Percentiles rank a stretch among this genome's conserved stretches.
These are phyloP conservation scores for Oophaga sylvatica DNA, from an alignment of 2,797 vertebrate genomes.

Conservation along the genomic window DNA sequence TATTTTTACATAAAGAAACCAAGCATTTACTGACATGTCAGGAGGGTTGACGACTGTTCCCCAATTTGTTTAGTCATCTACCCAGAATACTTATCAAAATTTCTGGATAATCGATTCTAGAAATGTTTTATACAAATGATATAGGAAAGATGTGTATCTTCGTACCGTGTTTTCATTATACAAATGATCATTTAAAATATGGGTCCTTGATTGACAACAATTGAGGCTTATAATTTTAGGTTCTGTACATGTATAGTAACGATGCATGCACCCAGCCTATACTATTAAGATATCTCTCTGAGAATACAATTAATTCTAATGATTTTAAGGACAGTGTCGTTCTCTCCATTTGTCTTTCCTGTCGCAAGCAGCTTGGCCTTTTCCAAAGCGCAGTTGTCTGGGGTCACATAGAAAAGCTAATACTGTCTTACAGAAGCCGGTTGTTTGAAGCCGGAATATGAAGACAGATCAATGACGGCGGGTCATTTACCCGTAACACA, in stretches of 20 bases:
- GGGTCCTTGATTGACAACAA: background rate
- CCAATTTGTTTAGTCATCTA: background rate
- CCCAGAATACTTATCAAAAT: background rate
- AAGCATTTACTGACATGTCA: background rate
- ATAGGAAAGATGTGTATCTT: too few relatives aligned
- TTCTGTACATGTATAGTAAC: background rate
- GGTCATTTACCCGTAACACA: conserved; percentile 32
- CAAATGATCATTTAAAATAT: background rate
- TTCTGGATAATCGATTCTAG: background rate
- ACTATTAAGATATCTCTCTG: background rate
- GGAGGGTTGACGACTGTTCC: background rate
- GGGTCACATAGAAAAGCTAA: conserved; percentile 35
- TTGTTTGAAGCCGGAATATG: conserved; percentile 20
- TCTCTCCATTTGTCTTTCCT: conserved; percentile 1
- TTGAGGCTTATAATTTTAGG: background rate
- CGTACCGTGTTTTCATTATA: too few relatives aligned
- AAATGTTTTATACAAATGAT: too few relatives aligned
- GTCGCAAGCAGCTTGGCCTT: background rate
- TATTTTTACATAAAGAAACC: too few relatives aligned
- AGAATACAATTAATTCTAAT: conserved; percentile 16
- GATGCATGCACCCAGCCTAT: background rate
- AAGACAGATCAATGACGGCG: conserved; percentile 44
- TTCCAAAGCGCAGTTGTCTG: conserved; percentile 14
- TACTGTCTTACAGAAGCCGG: conserved; percentile 9
- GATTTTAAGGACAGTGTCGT: background rate